phyloP scores from a whole-genome alignment of 2,888 invertebrate species.

The Drosophila borborema region DNA sequence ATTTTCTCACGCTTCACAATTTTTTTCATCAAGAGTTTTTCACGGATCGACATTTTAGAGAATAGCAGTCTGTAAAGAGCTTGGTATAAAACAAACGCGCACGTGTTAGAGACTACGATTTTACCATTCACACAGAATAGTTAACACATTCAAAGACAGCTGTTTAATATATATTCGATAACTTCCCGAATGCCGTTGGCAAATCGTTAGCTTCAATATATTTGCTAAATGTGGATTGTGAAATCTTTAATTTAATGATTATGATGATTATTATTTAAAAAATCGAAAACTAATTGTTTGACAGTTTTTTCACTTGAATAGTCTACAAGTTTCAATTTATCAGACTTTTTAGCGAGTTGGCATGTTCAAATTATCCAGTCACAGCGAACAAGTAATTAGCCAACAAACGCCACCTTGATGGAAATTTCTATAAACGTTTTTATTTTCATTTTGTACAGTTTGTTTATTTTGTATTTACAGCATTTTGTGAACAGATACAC shows the following conservation, averaged over 20 bases:
- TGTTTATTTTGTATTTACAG: slow-evolving; percentile 67
- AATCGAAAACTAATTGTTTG: no score
- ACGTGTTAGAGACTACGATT: slow-evolving; percentile 61
- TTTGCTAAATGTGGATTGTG: no score
- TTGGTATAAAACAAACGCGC: slow-evolving; percentile 55
- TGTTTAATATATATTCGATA: slow-evolving; percentile 35
- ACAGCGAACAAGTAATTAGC: slow-evolving; percentile 22
- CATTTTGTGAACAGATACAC: slow-evolving; percentile 72
- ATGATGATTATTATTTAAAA: no score
- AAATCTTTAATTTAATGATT: background rate
- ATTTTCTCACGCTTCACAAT: slow-evolving; percentile 92
- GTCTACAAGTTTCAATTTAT: background rate
- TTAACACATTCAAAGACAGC: slow-evolving; percentile 12
- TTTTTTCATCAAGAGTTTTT: slow-evolving; percentile 91
- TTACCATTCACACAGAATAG: slow-evolving; percentile 36
- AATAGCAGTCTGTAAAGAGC: slow-evolving; percentile 12
- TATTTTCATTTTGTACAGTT: slow-evolving; percentile 67
- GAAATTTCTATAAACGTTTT: slow-evolving; percentile 72
- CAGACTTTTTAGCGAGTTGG: background rate
- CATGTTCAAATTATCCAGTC: slow-evolving; percentile 26
- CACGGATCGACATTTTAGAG: slow-evolving; percentile 85
- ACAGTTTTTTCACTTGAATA: background rate
- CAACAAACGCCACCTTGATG: slow-evolving; percentile 53
- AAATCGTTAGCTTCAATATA: background rate
- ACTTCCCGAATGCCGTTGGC: background rate